Percentiles rank a stretch among this genome's conserved stretches.
These are phyloP conservation scores for Lamellibrachia luymesi DNA, from an alignment of 1,140 invertebrate genomes.

Conservation along the genomic window DNA sequence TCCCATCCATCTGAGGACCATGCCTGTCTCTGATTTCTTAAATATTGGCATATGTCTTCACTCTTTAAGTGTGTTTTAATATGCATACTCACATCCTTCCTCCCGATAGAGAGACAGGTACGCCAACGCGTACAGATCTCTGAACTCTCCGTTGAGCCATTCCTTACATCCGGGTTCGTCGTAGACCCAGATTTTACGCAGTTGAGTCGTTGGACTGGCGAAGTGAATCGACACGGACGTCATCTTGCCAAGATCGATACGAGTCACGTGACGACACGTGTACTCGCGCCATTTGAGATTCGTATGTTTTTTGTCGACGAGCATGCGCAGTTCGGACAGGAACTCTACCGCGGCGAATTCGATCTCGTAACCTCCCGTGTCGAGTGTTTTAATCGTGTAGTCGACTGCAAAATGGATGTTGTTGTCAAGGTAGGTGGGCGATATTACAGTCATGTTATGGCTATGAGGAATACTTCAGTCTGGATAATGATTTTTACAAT, in stretches of 20 bases:
- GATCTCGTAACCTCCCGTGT: slow-evolving; percentile 24
- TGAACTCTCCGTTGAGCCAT: slow-evolving; percentile 14
- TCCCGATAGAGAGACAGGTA: not conserved
- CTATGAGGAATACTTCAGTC: no score
- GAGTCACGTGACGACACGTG: not conserved
- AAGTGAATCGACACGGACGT: slow-evolving; percentile 13
- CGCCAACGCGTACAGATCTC: slow-evolving; percentile 3
- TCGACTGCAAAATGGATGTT: not conserved
- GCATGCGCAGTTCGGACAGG: not conserved
- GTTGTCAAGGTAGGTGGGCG: no score
- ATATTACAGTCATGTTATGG: no score
- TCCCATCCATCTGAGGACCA: no score
- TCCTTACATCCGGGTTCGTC: slow-evolving; percentile 16
- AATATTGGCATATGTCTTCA: no score
- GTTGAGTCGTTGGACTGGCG: not conserved
- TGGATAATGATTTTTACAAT: no score
- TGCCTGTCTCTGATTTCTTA: no score
- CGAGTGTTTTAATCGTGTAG: slow-evolving; percentile 21
- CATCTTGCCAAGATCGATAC: not conserved
- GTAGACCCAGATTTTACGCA: slow-evolving; percentile 17
- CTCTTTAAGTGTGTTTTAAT: not conserved
- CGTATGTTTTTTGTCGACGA: not conserved
- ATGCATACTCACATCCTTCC: not conserved
- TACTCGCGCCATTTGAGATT: slow-evolving; percentile 19
- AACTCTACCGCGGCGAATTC: slow-evolving; percentile 16